Evolutionary conservation across 1,140 invertebrate genomes (phyloP).

Genomic region (Cotesia typhae): DNA sequence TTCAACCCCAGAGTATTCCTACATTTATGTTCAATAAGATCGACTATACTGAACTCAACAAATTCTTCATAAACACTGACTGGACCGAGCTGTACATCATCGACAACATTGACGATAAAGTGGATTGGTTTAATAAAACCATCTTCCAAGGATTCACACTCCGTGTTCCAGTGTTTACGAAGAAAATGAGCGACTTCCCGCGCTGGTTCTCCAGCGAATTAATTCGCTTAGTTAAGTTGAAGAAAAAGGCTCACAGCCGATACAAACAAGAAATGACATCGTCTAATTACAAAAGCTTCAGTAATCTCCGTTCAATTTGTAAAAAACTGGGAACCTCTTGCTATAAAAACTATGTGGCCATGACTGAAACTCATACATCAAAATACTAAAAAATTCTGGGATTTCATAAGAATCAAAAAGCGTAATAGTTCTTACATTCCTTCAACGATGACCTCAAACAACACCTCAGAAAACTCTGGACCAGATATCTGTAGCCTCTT

Average conservation of each 20-base stretch:
- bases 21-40: background rate
- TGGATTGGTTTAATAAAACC: background rate
- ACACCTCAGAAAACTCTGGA: background rate
- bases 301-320: background rate
- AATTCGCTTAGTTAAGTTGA: background rate
- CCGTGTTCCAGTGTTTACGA: background rate
- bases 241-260: background rate
- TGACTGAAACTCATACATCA: background rate
- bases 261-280: background rate
- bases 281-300: background rate
- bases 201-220: background rate
- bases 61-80: background rate
- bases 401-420: background rate
- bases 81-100: background rate
- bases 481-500: conserved; percentile 1
- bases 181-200: background rate
- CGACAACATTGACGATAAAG: background rate
- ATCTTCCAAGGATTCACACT: background rate
- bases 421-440: background rate
- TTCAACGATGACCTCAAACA: background rate
- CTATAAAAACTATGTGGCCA: background rate
- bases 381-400: background rate
- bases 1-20: background rate
- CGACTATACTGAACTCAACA: background rate
- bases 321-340: background rate